Percentiles rank a stretch among this genome's conserved stretches.
phyloP scores from a whole-genome alignment of 2,113 vertebrate genomes.

The Notiomystis cincta region DNA sequence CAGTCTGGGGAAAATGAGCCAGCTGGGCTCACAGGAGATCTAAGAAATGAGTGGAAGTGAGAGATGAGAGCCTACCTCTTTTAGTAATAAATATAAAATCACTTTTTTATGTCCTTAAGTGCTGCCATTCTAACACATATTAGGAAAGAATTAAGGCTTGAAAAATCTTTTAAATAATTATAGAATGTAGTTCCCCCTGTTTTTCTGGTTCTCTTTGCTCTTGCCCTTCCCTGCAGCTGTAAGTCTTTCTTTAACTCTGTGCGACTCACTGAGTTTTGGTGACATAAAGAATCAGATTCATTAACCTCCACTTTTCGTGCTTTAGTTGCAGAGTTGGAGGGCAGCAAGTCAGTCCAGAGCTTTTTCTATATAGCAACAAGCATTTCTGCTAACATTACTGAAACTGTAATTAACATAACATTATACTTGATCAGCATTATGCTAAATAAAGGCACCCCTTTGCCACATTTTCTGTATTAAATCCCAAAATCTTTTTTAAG shows the following conservation, averaged over 20 bases:
- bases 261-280: not conserved
- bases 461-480: not conserved
- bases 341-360: not conserved
- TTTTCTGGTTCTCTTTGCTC: not conserved
- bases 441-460: not conserved
- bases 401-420: not conserved
- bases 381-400: not conserved
- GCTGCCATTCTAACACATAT: not conserved
- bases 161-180: not conserved
- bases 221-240: not conserved
- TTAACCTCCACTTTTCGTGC: not conserved
- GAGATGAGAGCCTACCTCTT: not conserved
- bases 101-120: not conserved
- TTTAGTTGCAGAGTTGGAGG: not conserved
- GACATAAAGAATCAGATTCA: not conserved
- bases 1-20: not conserved
- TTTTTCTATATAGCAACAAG: not conserved
- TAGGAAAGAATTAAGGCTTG: not conserved
- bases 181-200: not conserved
- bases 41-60: not conserved
- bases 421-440: not conserved
- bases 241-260: not conserved
- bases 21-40: not conserved
- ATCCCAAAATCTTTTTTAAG: not conserved
- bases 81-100: not conserved